Conservation (phyloP, 2,797 vertebrate genomes). For the Thamnophis elegans region DNA sequence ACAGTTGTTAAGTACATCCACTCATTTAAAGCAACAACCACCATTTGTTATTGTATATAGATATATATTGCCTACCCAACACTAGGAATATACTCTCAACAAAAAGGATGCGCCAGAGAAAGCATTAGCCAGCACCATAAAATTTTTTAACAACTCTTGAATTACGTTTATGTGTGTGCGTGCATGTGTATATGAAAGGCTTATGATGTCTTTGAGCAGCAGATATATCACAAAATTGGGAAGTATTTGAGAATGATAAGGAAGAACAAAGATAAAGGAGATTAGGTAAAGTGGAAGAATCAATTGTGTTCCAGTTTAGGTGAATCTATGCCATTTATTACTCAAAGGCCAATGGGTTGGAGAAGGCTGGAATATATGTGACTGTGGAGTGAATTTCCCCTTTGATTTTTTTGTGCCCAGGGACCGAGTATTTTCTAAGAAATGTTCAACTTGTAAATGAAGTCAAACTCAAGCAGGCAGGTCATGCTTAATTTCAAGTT, state of each 20-base stretch:
- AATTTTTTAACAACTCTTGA: neutral
- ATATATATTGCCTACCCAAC: no score
- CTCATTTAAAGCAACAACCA: no score
- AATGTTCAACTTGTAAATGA: conserved; percentile 38
- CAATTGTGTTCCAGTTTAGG: neutral
- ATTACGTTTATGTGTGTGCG: neutral
- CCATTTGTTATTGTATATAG: no score
- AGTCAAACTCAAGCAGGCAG: conserved; percentile 33
- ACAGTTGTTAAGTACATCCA: no score
- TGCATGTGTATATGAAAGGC: neutral
- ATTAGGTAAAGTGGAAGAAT: neutral
- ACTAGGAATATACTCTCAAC: no score
- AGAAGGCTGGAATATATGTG: neutral
- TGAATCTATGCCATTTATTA: neutral
- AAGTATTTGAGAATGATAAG: conserved; percentile 12
- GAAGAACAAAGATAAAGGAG: neutral
- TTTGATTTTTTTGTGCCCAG: neutral
- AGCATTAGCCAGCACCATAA: neutral
- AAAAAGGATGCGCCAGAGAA: neutral
- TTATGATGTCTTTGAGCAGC: neutral
- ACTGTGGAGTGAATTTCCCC: neutral
- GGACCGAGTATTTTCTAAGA: neutral
- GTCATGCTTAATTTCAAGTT: conserved; percentile 42
- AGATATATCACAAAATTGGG: conserved; percentile 36
- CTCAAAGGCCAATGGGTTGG: neutral